Conservation (phyloP, 2,797 vertebrate genomes). For the Tamandua tetradactyla region DNA sequence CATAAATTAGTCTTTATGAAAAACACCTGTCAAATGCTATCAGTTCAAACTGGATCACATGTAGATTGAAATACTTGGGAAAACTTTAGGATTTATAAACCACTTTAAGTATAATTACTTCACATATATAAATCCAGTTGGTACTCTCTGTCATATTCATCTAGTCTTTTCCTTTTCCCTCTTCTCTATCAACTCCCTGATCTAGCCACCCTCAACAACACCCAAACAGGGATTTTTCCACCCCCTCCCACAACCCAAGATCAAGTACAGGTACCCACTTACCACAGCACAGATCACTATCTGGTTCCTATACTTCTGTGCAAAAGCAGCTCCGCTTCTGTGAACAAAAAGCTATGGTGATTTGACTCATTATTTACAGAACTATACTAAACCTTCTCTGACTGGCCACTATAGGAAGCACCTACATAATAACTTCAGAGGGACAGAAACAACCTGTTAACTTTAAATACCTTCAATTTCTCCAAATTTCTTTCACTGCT, state of each 20-base stretch:
- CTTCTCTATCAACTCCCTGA: constrained; percentile 19
- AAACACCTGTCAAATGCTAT: constrained; percentile 21
- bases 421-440: constrained; percentile 11
- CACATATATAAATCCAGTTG: constrained; percentile 15
- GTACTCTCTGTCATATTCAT: not conserved
- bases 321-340: constrained; percentile 75
- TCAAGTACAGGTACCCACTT: constrained; percentile 66
- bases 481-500: not conserved
- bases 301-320: constrained; percentile 71
- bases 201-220: not conserved
- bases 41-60: not conserved
- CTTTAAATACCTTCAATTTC: constrained; percentile 23
- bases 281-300: constrained; percentile 75
- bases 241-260: constrained; percentile 11
- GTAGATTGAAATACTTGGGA: constrained; percentile 7
- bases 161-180: constrained; percentile 1
- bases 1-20: not conserved
- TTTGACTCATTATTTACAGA: constrained; percentile 71
- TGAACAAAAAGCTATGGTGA: constrained; percentile 77
- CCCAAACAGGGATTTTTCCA: not conserved
- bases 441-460: constrained; percentile 21
- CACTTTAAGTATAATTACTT: constrained; percentile 11
- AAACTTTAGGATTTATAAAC: constrained; percentile 23
- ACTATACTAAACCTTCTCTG: constrained; percentile 52
- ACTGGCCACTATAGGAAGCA: not conserved